Evolutionary conservation across 1,140 invertebrate genomes (phyloP), one percentile per base, ranked within the genome.

Genomic region (Epicauta chinensis): DNA sequence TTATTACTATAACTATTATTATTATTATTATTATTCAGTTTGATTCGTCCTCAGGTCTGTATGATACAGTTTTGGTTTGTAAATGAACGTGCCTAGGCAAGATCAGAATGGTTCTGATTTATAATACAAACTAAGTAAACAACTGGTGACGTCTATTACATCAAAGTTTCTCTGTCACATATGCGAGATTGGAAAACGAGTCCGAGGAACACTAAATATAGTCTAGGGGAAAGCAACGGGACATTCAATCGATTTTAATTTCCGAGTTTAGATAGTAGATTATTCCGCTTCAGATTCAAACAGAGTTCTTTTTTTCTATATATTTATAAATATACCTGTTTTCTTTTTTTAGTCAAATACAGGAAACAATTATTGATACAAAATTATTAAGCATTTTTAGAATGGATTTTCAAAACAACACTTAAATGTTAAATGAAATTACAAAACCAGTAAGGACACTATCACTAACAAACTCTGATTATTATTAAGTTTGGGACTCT

Each of bases 181-280:
- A 46, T 49, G 46, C 37, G 46, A 49, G 35, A 43, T 51, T 37
- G 50, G 41, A 30, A 34, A 51, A 51, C 40, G 50, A 35, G 41
- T 42, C 30, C 13, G 29, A 51, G 37, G 41, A 31, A 37, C 38
- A 42, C 46, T 47, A 16, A 39, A 39, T 42, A 30, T 34, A 36
- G 41, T 51, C 29, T 36, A 42, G 40, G 35, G 34, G 48, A 35
- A 42, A 30, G 40, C 36, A 50, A 42, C 29, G 39, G 48, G 50
- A n/a, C 41, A 44, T 43, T 39, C 40, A 51, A 51, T 51, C 50
- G 50, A 51, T 51, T 51, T 51, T 51, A 51, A 51, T 51, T 51
- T 51, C 50, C 50, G 50, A 51, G 31, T 43, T 23, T 23, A 23
- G 6, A 12, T 41, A 31, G 35, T 51, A 43, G 41, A 43, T 51